Evolutionary conservation across 2,888 invertebrate species (phyloP).

Genomic region (Drosophila atripex): DNA sequence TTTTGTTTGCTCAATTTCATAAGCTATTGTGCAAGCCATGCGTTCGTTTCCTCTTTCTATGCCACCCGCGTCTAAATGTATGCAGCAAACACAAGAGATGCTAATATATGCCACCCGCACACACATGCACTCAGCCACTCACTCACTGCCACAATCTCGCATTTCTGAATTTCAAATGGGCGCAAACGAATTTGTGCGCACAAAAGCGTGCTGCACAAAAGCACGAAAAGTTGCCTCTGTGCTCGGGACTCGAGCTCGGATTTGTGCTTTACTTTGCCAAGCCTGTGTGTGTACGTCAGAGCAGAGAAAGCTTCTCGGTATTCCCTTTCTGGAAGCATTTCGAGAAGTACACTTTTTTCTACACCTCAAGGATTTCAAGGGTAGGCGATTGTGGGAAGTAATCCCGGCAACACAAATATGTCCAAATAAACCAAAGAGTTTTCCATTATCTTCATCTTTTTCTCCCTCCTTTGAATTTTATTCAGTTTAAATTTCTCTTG

Average conservation of each 20-base stretch:
- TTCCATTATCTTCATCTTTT: not conserved
- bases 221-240: constrained; percentile 60
- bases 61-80: constrained; percentile 55
- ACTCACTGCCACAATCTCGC: constrained; percentile 8
- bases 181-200: constrained; percentile 67
- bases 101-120: constrained; percentile 64
- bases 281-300: not conserved
- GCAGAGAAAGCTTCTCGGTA: constrained; percentile 27
- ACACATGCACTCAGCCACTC: constrained; percentile 13
- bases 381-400: not conserved
- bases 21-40: constrained; percentile 72
- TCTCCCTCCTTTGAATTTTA: not conserved
- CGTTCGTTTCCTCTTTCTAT: constrained; percentile 18
- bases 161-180: constrained; percentile 74
- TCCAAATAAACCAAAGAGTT: not conserved
- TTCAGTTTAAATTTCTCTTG: not conserved
- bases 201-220: constrained; percentile 64
- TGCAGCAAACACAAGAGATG: constrained; percentile 58
- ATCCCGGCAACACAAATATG: not conserved
- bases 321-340: constrained; percentile 11
- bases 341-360: constrained; percentile 14
- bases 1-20: constrained; percentile 79
- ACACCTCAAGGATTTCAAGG: not conserved
- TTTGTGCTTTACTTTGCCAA: constrained; percentile 21
- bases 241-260: constrained; percentile 10